Evolutionary conservation across 2,797 vertebrate species (phyloP), one percentile per base, ranked within the genome.

Genomic region (Myotis myotis): DNA sequence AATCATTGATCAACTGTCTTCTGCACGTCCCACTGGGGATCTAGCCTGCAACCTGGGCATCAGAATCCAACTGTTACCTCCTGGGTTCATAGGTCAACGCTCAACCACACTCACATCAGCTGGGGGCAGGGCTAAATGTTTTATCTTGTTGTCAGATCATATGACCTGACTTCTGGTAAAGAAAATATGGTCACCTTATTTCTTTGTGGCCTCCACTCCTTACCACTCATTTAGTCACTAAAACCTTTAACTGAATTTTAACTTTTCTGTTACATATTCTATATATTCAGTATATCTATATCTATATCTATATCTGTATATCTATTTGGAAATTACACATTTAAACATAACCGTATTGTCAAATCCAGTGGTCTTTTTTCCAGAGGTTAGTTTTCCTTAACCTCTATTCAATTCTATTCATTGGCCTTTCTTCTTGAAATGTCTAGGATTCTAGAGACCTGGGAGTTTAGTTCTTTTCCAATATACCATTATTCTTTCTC

Each of bases 341-440:
- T 80, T 28, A 71, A 85, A 85, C 38, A 15, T 76, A 68, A 72
- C 16, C 5, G 57, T 85, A 81, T 47, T 91, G n/a, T 75, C 53
- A 85, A 93, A 86, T 57, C 53, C 36, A 62, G 5, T 81, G 30
- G 22, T 86, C 41, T 68, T 81, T 83, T 30, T 13, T 4, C 5
- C 3, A 4, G 4, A 25, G 74, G 5, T 92, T 72, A 60, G 33
- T 71, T 91, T 95, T 93, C 33, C 7, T 95, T 84, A 88, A 90
- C 36, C 1, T 79, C 53, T 89, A 60, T 87, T 92, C 57, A 82
- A 36, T 89, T 92, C n/a, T 78, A 53, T 15, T 87, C 4, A 90
- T 71, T 53, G 9, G 28, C 5, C 5, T 92, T 93, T 89, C 51
- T 89, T 89, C 51, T 81, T 76, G n/a, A 96, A 93, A 83, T 81